Evolutionary conservation across 2,797 vertebrate genomes (phyloP).

Genomic region (Rhinophrynus dorsalis): DNA sequence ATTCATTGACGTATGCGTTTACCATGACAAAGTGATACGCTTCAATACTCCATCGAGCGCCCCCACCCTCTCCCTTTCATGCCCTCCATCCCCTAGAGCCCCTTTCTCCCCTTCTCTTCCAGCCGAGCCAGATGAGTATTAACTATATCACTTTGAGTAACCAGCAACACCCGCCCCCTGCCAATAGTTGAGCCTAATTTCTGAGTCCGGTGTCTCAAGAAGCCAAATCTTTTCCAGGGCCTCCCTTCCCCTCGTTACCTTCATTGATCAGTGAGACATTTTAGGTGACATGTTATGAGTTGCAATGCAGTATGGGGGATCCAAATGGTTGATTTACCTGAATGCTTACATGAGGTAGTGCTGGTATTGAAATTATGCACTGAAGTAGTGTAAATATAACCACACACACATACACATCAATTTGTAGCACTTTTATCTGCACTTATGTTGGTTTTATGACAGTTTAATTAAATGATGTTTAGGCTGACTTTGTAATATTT

Average conservation of each 20-base stretch:
- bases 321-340: too few relatives aligned
- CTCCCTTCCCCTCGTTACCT: too few relatives aligned
- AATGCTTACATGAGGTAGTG: too few relatives aligned
- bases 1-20: constrained; percentile 79
- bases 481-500: too few relatives aligned
- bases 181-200: constrained; percentile 50
- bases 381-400: too few relatives aligned
- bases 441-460: too few relatives aligned
- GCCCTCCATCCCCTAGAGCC: constrained; percentile 59
- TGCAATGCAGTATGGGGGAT: background rate
- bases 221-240: background rate
- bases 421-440: too few relatives aligned
- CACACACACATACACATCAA: too few relatives aligned
- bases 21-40: constrained; percentile 91
- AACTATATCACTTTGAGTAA: constrained; percentile 96
- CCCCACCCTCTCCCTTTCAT: constrained; percentile 67
- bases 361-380: too few relatives aligned
- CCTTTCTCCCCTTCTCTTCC: constrained; percentile 74
- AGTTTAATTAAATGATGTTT: too few relatives aligned
- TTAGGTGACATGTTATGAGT: too few relatives aligned
- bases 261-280: too few relatives aligned
- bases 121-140: constrained; percentile 94
- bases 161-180: constrained; percentile 84
- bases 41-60: constrained; percentile 92
- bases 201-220: constrained; percentile 19